Percentiles rank a stretch among this genome's conserved stretches.
Evolutionary conservation across 1,140 invertebrate genomes (phyloP).

Genomic region (Drosophila virilis): DNA sequence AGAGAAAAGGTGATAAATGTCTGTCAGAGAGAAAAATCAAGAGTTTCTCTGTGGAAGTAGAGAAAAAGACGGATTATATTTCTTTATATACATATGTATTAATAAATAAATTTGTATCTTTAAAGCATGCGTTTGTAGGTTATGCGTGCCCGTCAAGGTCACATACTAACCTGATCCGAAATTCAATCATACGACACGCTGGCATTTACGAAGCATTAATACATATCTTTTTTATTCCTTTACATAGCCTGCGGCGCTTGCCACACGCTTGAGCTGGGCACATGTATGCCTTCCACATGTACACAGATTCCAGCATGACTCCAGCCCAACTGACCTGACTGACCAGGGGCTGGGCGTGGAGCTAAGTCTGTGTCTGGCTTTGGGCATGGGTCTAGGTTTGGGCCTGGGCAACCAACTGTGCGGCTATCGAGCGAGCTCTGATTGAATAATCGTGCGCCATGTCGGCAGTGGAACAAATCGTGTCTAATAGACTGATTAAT

Average conservation of each 20-base stretch:
- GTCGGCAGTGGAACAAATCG: constrained; percentile 73
- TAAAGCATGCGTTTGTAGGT: not conserved
- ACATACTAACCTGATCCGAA: constrained; percentile 16
- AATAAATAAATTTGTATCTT: not conserved
- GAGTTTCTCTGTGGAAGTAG: not conserved
- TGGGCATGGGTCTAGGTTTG: constrained; percentile 19
- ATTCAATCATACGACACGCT: constrained; percentile 3
- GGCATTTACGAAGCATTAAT: not conserved
- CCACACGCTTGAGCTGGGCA: constrained; percentile 32
- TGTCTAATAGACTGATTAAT: constrained; percentile 82
- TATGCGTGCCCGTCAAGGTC: constrained; percentile 30
- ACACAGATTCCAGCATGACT: not conserved
- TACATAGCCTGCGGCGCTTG: constrained; percentile 21
- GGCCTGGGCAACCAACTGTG: constrained; percentile 61
- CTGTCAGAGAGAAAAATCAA: not conserved
- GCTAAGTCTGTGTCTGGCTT: constrained; percentile 3
- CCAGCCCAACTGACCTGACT: no score
- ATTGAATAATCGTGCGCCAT: constrained; percentile 73
- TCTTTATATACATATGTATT: no score
- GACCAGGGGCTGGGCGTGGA: not conserved
- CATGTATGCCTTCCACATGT: constrained; percentile 2
- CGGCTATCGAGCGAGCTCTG: constrained; percentile 40
- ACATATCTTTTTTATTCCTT: not conserved
- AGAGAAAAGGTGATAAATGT: not conserved
- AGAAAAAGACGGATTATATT: not conserved